phyloP scores from a whole-genome alignment of 2,797 vertebrate species.

The Dryobates pubescens region DNA sequence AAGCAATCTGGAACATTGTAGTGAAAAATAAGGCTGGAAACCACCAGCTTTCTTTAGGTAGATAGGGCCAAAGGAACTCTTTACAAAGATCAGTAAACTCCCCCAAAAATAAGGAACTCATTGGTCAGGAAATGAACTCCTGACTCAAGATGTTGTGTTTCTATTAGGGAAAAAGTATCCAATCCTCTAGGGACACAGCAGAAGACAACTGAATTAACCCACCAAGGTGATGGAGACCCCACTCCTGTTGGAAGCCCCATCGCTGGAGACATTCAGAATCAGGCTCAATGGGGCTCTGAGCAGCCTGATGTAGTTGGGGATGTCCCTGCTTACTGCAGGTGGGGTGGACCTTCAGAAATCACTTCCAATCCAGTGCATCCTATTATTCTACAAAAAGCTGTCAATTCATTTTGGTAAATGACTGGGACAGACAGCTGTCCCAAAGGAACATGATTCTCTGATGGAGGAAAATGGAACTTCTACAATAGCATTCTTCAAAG shows the following conservation, averaged over 20 bases:
- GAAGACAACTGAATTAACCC: neutral
- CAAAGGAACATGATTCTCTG: neutral
- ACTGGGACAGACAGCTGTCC: neutral
- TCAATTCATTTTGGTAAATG: neutral
- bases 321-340: too few relatives aligned
- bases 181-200: neutral
- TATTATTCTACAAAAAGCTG: neutral
- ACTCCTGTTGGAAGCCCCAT: too few relatives aligned
- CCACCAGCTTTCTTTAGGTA: neutral
- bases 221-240: too few relatives aligned
- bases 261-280: too few relatives aligned
- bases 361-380: too few relatives aligned
- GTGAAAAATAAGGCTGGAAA: neutral
- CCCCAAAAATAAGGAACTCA: neutral
- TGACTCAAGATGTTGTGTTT: neutral
- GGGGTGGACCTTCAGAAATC: too few relatives aligned
- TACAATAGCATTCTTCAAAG: neutral
- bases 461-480: neutral
- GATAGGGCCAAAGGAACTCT: neutral
- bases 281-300: too few relatives aligned
- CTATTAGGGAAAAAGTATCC: neutral
- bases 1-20: neutral
- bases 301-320: too few relatives aligned
- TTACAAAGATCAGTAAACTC: neutral
- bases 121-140: neutral